Conservation (phyloP, 2,797 vertebrate species). For the Spinibarbus caldwelli region DNA sequence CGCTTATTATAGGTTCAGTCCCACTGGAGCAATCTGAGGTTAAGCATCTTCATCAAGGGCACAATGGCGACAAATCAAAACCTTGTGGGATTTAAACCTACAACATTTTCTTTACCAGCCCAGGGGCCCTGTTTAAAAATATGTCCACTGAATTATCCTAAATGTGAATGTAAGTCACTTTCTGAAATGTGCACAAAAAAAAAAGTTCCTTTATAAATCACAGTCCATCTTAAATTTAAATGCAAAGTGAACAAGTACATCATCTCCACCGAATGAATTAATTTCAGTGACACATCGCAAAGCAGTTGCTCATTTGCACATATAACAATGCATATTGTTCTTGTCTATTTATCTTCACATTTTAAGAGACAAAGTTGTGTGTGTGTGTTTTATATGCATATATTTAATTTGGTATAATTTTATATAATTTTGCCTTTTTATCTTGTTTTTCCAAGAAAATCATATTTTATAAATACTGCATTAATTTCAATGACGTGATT, state of each 20-base stretch:
- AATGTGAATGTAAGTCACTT: background rate
- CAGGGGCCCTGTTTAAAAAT: background rate
- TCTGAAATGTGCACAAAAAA: background rate
- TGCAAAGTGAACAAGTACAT: background rate
- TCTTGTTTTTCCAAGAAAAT: background rate
- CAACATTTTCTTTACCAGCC: background rate
- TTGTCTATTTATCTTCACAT: background rate
- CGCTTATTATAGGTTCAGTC: background rate
- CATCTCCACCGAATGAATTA: background rate
- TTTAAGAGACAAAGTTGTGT: background rate
- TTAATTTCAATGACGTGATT: background rate
- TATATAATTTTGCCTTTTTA: background rate
- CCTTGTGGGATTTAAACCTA: background rate
- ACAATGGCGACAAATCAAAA: background rate
- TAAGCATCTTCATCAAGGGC: constrained; percentile 28
- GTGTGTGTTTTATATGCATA: background rate
- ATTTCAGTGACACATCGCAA: background rate
- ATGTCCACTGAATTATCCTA: background rate
- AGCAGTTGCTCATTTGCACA: background rate
- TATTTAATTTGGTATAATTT: no score
- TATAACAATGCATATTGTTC: background rate
- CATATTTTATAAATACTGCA: background rate
- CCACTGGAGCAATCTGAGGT: background rate
- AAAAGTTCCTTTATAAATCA: background rate
- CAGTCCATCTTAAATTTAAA: background rate